phyloP scores from a whole-genome alignment of 2,888 invertebrate species.

The Cetonia aurata region DNA sequence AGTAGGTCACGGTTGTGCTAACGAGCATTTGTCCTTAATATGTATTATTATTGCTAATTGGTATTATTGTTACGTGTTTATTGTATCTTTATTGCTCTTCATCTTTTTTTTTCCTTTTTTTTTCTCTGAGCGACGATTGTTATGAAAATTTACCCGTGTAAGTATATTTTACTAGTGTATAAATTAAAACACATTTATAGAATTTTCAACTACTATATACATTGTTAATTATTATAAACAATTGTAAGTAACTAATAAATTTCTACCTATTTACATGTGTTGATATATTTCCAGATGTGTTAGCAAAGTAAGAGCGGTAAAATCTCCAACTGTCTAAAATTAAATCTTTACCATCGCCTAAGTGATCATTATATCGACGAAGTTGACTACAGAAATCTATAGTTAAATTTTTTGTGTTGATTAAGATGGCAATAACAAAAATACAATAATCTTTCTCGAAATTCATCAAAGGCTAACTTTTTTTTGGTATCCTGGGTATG shows the following conservation, averaged over 20 bases:
- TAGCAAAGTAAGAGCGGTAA: too few relatives aligned
- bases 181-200: slow-evolving; percentile 37
- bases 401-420: too few relatives aligned
- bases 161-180: slow-evolving; percentile 53
- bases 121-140: slow-evolving; percentile 40
- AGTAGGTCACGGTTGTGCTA: slow-evolving; percentile 1
- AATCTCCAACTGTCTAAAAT: too few relatives aligned
- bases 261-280: slow-evolving; percentile 43
- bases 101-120: slow-evolving; percentile 12
- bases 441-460: too few relatives aligned
- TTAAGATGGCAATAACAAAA: too few relatives aligned
- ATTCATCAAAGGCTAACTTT: too few relatives aligned
- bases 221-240: slow-evolving; percentile 47
- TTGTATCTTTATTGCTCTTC: slow-evolving; percentile 3
- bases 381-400: too few relatives aligned
- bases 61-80: slow-evolving; percentile 46
- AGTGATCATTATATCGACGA: too few relatives aligned
- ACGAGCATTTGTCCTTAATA: slow-evolving; percentile 43
- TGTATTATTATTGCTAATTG: slow-evolving; percentile 49
- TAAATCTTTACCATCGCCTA: too few relatives aligned
- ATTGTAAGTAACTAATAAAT: slow-evolving; percentile 47
- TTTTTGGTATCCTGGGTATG: too few relatives aligned
- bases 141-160: slow-evolving; percentile 45
- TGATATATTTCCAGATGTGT: not conserved
- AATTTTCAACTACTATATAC: slow-evolving; percentile 43